phyloP scores from a whole-genome alignment of 1,140 invertebrate species.

The Cotesia chilonis region DNA sequence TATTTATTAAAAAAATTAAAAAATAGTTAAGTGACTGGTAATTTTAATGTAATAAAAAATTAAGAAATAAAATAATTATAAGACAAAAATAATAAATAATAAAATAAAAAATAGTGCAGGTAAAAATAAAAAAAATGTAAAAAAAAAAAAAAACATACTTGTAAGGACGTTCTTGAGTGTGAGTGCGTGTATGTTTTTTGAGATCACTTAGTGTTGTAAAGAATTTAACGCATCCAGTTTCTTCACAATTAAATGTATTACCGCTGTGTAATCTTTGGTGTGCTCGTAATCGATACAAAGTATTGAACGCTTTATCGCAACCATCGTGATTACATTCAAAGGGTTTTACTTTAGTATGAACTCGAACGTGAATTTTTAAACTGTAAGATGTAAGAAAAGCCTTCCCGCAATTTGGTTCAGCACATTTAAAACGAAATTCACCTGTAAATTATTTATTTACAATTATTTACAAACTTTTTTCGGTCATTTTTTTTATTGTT shows the following conservation, averaged over 20 bases:
- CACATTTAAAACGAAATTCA: constrained; percentile 93
- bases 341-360: constrained; percentile 94
- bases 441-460: constrained; percentile 69
- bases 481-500: background rate
- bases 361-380: constrained; percentile 92
- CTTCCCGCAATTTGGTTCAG: constrained; percentile 87
- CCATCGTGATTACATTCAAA: constrained; percentile 80
- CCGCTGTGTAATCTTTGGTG: constrained; percentile 93
- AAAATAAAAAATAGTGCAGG: background rate
- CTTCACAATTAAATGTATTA: constrained; percentile 93
- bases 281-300: constrained; percentile 90
- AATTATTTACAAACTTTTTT: constrained; percentile 20
- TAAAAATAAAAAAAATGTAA: constrained; percentile 32
- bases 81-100: constrained; percentile 20
- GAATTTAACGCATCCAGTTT: constrained; percentile 85
- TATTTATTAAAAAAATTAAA: no score
- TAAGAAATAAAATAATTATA: constrained; percentile 34
- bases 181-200: constrained; percentile 91
- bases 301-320: constrained; percentile 95
- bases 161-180: constrained; percentile 92
- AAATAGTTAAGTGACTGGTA: no score
- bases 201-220: constrained; percentile 94
- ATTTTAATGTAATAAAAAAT: no score
- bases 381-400: constrained; percentile 95
- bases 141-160: constrained; percentile 71